These are phyloP conservation scores for Pseudorhiza aurosa DNA, from an alignment of 30 jellyfish, hydroid and myxozoan species.

Conservation along the genomic window DNA sequence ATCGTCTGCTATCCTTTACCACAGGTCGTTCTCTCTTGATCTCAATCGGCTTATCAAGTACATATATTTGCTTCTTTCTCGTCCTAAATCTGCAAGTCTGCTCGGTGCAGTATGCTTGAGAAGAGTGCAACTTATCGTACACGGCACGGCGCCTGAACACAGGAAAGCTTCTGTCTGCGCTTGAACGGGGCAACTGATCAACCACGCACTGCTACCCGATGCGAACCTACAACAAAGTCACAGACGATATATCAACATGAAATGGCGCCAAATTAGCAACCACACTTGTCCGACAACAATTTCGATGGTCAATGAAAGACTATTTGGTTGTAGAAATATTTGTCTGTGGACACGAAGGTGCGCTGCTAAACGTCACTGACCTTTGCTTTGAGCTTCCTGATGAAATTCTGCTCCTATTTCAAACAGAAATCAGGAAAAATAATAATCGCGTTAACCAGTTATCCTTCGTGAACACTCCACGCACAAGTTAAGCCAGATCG, in stretches of 20 bases:
- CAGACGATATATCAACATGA: constrained; percentile 68
- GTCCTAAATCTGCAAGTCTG: background rate
- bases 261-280: constrained; percentile 71
- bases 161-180: background rate
- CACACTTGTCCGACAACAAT: constrained; percentile 53
- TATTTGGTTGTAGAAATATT: constrained; percentile 36
- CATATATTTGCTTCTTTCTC: background rate
- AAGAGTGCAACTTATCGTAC: no score
- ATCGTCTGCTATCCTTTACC: no score
- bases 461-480: no score
- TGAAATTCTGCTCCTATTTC: constrained; percentile 2
- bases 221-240: constrained; percentile 48
- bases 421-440: background rate
- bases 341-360: constrained; percentile 28
- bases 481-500: no score
- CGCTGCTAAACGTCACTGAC: constrained; percentile 24
- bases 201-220: constrained; percentile 30
- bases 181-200: background rate
- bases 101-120: no score
- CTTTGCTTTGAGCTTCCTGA: constrained; percentile 11
- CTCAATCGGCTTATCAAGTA: background rate
- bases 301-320: constrained; percentile 40
- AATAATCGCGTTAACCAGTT: no score
- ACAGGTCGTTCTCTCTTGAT: no score
- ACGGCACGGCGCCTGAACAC: no score